Base-by-base conservation (phyloP, 2,113 vertebrate species). In the Malurus alboscapulatus region DNA sequence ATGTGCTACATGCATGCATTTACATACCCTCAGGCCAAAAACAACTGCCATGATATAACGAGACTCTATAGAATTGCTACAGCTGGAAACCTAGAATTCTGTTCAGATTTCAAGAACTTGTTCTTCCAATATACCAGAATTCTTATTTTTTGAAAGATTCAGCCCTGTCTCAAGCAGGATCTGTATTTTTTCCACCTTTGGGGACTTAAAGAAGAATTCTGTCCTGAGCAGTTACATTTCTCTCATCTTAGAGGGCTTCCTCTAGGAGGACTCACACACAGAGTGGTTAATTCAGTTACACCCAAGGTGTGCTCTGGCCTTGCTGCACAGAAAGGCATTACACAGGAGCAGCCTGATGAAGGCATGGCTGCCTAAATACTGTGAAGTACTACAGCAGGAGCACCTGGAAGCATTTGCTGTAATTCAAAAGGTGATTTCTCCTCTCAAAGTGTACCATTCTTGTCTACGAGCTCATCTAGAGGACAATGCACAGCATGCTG, bases 1-100 rank as follows among this genome's bases (percentile, higher is more conserved):
- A 9, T 38, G 44, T 18, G 42, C 34, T 63, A 45, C 0, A 0
- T 19, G 14, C 88, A 61, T 4, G 11, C 0, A 1, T 27, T 51
- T 26, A 72, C 5, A 59, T 3, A 89, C 26, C 30, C 53, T 72
- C 25, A 58, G 11, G 26, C 7, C 30, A 59, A 76, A 91, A 59
- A 67, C 18, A 62, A 54, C 15, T 1, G 2, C 34, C 36, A 55
- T 14, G n/a, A 51, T 22, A 87, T 26, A 65, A 67, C 17, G 8
- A 69, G 25, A 82, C 30, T 44, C 21, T 26, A 18, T 16, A 34
- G 18, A 87, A 51, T 30, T 67, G 45, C 36, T 59, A 42, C 32
- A 76, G 53, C 26, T 32, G 36, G 17, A 67, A 51, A 36, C 36
- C 51, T 32, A 32, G 26, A 86, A 59, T 32, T 44, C 45, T 76